Evolutionary conservation across 2,888 invertebrate species (phyloP), one percentile per base, ranked within the genome.

Genomic region (Erannis defoliaria): DNA sequence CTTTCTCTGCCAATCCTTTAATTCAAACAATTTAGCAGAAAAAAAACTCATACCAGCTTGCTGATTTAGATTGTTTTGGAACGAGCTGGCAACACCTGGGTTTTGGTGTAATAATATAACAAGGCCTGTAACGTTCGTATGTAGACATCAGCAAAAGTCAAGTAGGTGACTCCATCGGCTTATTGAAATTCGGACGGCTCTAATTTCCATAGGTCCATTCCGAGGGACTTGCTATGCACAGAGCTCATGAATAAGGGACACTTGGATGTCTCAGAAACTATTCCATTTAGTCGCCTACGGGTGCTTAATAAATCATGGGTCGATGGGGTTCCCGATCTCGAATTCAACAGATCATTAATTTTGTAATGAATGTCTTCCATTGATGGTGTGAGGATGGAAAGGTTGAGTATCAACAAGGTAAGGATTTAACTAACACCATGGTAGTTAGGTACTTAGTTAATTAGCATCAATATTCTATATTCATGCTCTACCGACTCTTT

Each of bases 211-310:
- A 72, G 66, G 61, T 63, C 73, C 72, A 48, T 58, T 68, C 58
- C 60, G 57, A 63, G 63, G 55, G 66, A 55, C 62, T 70, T 62
- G 68, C 65, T 69, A 69, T 66, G 64, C 66, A 62, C 59, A 60
- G 63, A 67, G 65, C 68, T 78, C 75, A 79, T 78, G 80, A 78
- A 79, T 79, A 79, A 79, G 68, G 71, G 73, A 64, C 62, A 65
- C 65, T 57, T 18, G 60, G 50, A 69, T 70, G 66, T 67, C 59
- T 66, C 49, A 37, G 67, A 68, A 72, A 70, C 68, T 70, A 71
- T 74, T 66, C 63, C 64, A 57, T 70, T 70, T 59, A 61, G 55
- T 49, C 62, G 64, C 67, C 40, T 48, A 55, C 60, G 54, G 60
- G 43, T 60, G 37, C 55, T 54, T 66, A 50, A 51, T 72, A 70